These are phyloP conservation scores for Dastarcus helophoroides DNA, from an alignment of 2,888 invertebrate genomes.

Conservation along the genomic window DNA sequence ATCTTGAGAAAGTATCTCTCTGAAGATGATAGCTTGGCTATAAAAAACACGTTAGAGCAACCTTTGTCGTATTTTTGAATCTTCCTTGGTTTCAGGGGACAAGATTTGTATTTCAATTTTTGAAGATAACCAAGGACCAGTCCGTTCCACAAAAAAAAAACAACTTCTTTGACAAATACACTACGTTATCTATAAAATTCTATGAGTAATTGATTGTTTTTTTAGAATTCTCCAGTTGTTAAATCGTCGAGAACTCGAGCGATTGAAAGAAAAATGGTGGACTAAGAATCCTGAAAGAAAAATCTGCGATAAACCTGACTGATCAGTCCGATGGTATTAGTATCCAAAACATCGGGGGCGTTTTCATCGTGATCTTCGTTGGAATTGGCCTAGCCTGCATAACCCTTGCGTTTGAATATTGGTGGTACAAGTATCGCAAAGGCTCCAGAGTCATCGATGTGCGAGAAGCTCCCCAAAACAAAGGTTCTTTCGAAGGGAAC, in stretches of 20 bases:
- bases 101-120: no score
- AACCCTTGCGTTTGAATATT: slow-evolving; percentile 87
- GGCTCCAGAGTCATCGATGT: slow-evolving; percentile 48
- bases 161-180: no score
- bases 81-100: no score
- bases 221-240: slow-evolving; percentile 79
- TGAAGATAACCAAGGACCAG: no score
- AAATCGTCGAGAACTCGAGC: slow-evolving; percentile 87
- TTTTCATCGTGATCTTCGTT: slow-evolving; percentile 94
- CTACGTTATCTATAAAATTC: no score
- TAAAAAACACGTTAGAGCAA: no score
- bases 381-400: slow-evolving; percentile 86
- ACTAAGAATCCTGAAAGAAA: slow-evolving; percentile 67
- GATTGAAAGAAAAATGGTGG: slow-evolving; percentile 96
- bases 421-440: slow-evolving; percentile 78
- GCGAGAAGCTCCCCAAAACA: slow-evolving; percentile 39
- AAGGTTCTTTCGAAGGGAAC: slow-evolving; percentile 1
- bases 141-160: no score
- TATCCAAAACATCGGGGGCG: slow-evolving; percentile 95
- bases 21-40: no score
- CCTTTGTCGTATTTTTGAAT: no score
- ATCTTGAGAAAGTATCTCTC: no score
- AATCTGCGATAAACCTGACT: slow-evolving; percentile 74
- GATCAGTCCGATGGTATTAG: slow-evolving; percentile 95
- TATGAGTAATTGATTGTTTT: slow-evolving; percentile 13